Evolutionary conservation across 2,113 vertebrate genomes (phyloP), one percentile per base, ranked within the genome.

Genomic region (Notarius lentiginosus): DNA sequence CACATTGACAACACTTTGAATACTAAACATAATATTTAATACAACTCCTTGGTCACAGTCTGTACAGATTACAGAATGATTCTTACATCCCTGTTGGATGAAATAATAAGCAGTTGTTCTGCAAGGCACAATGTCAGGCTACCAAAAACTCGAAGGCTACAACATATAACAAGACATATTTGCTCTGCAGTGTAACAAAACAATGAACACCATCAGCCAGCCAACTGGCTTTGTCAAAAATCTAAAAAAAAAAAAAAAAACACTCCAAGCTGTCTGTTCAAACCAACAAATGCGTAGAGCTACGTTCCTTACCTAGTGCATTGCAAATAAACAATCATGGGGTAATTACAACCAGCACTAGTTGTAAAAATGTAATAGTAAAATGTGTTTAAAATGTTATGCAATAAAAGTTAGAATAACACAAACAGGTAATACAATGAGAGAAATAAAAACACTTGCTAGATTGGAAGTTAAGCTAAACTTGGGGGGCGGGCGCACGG

Each of bases 221-320:
- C 82, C 61, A 90, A 88, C 63, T 90, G 94, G 94, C 93, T 88
- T 94, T 92, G 94, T 95, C 93, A 88, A 88, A 91, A 75, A 88
- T 82, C 83, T 89, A 56, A 56, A 41, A n/a, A n/a, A n/a, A n/a
- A n/a, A n/a, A n/a, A n/a, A n/a, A n/a, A n/a, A 82, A 61, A 89
- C 66, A 47, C 58, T 85, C 56, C 20, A 68, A 88, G 47, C 68
- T 84, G 70, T 86, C 86, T 90, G 82, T 51, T 80, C 85, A 75
- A 90, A 89, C 87, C 9, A 61, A 72, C 24, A 79, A 79, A 80
- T 34, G 30, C 20, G 81, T 15, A 79, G 15, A 85, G 77, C 84
- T 82, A 87, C 86, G 30, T 86, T 88, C 30, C 49, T 84, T 82
- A 87, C 86, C 89, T 85, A 70, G 80, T 79, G 79, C 76, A 85